A percentile compares a stretch with the other conserved stretches of the same genome.
Evolutionary conservation across 2,888 invertebrate species (phyloP).

Genomic region (Spisula solida): DNA sequence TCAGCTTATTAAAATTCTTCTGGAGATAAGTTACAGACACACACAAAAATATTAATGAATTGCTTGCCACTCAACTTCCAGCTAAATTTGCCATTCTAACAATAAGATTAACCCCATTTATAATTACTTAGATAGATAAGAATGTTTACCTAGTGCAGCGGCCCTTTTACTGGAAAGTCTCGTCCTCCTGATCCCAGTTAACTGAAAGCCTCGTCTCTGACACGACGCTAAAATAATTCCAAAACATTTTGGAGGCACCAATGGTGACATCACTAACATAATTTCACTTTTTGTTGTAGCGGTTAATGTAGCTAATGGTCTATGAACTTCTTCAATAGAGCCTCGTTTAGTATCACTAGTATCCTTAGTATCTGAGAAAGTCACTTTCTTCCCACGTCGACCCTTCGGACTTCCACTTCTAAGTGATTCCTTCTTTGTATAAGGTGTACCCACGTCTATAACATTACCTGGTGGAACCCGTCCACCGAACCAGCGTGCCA

Average conservation of each 20-base stretch:
- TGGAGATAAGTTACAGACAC: too few species aligned
- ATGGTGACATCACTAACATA: conserved; percentile 82
- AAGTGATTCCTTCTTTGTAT: conserved; percentile 75
- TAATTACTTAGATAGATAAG: background rate
- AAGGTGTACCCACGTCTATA: conserved; percentile 82
- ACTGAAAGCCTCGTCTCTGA: conserved; percentile 83
- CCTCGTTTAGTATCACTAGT: conserved; percentile 43
- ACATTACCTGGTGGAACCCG: conserved; percentile 82
- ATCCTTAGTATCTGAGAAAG: conserved; percentile 66
- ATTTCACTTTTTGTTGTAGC: conserved; percentile 82
- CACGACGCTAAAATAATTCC: conserved; percentile 82
- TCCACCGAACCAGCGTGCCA: conserved; percentile 85
- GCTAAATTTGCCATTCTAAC: too few species aligned
- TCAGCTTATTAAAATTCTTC: too few species aligned
- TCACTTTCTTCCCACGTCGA: conserved; percentile 76
- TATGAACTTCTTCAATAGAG: conserved; percentile 44
- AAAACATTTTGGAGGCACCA: conserved; percentile 81
- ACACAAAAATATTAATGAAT: too few species aligned
- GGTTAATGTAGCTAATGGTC: conserved; percentile 82
- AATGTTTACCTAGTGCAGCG: conserved; percentile 78
- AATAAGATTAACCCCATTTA: too few species aligned
- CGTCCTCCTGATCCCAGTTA: conserved; percentile 81
- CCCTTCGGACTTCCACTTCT: conserved; percentile 78
- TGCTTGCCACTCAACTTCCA: too few species aligned
- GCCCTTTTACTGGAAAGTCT: conserved; percentile 80